Conservation (phyloP, 2,113 vertebrate species). For the Indri indri region DNA sequence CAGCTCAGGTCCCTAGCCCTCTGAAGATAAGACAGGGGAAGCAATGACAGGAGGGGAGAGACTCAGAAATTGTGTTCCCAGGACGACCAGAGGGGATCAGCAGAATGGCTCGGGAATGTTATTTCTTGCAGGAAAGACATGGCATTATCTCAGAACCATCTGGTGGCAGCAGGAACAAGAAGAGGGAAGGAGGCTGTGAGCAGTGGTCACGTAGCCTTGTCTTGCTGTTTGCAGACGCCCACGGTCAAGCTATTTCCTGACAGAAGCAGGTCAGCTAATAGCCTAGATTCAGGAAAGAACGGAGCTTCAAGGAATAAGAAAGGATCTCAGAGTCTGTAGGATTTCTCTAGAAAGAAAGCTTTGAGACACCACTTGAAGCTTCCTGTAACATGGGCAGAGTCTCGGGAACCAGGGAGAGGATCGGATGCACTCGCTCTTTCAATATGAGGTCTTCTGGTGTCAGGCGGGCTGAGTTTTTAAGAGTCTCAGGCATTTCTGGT, state of each 20-base stretch:
- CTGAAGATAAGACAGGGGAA: constrained; percentile 71
- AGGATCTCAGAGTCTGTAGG: neutral
- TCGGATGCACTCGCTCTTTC: neutral
- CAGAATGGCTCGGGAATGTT: constrained; percentile 40
- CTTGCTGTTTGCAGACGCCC: constrained; percentile 57
- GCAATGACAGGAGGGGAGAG: constrained; percentile 38
- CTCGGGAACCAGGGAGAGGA: neutral
- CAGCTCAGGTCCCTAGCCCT: constrained; percentile 30
- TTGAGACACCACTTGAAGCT: neutral
- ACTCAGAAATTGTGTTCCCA: constrained; percentile 43
- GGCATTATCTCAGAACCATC: constrained; percentile 74
- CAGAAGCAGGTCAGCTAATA: constrained; percentile 58
- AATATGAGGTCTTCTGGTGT: neutral
- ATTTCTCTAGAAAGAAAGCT: neutral
- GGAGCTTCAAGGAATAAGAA: neutral
- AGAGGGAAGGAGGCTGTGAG: constrained; percentile 46
- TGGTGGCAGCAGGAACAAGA: constrained; percentile 52
- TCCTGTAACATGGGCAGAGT: neutral
- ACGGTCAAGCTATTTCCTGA: constrained; percentile 69
- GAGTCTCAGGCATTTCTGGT: neutral
- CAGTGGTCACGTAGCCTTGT: constrained; percentile 66
- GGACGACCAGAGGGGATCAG: neutral
- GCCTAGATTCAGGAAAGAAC: constrained; percentile 41
- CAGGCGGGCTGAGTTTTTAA: no score
- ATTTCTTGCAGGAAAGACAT: constrained; percentile 70